Base-by-base conservation (phyloP, 2,113 vertebrate species). In the Xyrauchen texanus region DNA sequence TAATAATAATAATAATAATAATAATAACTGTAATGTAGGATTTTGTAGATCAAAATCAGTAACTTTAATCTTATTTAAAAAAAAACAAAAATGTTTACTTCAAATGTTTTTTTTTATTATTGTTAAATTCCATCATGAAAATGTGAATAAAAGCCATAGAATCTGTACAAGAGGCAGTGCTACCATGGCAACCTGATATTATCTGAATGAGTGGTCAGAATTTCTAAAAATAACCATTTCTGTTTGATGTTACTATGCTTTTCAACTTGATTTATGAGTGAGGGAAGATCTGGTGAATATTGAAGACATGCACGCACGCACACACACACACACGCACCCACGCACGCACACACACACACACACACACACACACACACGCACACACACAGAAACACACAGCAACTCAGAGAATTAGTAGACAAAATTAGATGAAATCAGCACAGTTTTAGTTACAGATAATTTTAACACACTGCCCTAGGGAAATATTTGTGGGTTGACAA, bases 141-240 rank as follows among this genome's bases (percentile, higher is more conserved):
- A 34, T 34, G 21, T 34, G 21, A n/a, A n/a, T 34, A 85, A 81
- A 57, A 78, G 57, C 78, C 61, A 61, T 57, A 76, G 52, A 46
- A 63, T 70, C 57, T 51, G 67, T 75, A 79, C 53, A 84, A 61
- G 68, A 53, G 57, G 78, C 76, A 15, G 34, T 16, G 78, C 68
- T 78, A 67, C 83, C 81, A 85, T 85, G 84, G 81, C 64, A 85
- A 86, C 85, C 74, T 64, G 34, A 76, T 73, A 76, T 77, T 76
- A 78, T 67, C 65, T n/a, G 49, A 65, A 75, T 64, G 74, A 78
- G 70, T 61, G 57, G 71, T 53, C 15, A 72, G 42, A 13, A 34
- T 8, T 51, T 55, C 57, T 58, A 73, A 74, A 80, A 77, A 83
- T 78, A 81, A 57, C 49, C 21, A 7, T 72, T 66, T 65, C 34